Evolutionary conservation across 2,113 vertebrate genomes (phyloP), one percentile per base, ranked within the genome.

Genomic region (Tiliqua scincoides): DNA sequence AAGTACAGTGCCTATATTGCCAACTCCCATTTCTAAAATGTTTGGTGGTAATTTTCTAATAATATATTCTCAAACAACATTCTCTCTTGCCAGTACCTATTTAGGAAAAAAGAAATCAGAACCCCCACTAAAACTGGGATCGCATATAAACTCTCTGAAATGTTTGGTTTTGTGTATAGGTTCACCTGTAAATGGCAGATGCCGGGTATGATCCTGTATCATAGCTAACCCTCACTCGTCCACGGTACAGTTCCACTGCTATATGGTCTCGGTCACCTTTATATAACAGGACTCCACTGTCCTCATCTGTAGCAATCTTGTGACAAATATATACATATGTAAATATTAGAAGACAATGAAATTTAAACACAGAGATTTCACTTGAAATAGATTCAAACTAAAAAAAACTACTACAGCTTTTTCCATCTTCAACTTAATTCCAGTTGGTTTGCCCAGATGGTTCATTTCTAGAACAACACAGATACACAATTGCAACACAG

Each of bases 101-200:
- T 14, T 52, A 23, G 25, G 20, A 12, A 30, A 3, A 21, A 11
- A 23, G 1, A n/a, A 35, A 5, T 15, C 21, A n/a, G 75, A 7
- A 57, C 23, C 18, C 8, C 25, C 52, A 52, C 7, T 15, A 75
- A 48, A 48, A 48, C 43, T 48, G 14, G 54, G 14, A 57, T 57
- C 54, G 2, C 54, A 57, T 57, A 54, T 21, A 76, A 48, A 57
- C 11, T 32, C 30, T 32, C 65, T 68, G n/a, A 32, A 68, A 68
- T 15, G 5, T 68, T 2, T 68, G 11, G 65, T 32, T 68, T 14
- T 88, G 59, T 74, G 79, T 80, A 54, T 70, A 54, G 27, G 57
- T 87, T 95, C 95, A 99, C 99, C 99, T 99, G 97, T 99, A 99
- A 93, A 99, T 99, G 80, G 99, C 98, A 92, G 98, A 98, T 32